A percentile compares a stretch with the other conserved stretches of the same genome.
These are phyloP conservation scores for Lipotes vexillifer DNA, from an alignment of 2,113 vertebrate genomes.

Conservation along the genomic window DNA sequence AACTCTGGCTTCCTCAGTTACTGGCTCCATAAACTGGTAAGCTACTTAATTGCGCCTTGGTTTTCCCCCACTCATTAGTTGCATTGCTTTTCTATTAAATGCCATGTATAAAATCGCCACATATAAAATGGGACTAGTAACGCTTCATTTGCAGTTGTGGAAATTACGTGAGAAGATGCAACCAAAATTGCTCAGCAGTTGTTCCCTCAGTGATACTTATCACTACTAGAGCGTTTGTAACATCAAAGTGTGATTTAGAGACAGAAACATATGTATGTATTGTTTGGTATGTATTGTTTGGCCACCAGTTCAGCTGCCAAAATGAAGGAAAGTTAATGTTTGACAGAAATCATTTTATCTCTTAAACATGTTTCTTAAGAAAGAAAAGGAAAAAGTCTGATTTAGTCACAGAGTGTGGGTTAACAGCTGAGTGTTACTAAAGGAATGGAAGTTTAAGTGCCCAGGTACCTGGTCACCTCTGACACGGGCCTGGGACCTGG, in stretches of 20 bases:
- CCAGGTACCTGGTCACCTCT: background rate
- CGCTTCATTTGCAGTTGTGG: background rate
- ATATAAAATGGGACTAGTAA: background rate
- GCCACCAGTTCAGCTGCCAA: background rate
- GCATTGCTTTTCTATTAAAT: background rate
- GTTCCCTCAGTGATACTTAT: background rate
- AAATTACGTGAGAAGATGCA: background rate
- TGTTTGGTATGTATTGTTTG: accelerated
- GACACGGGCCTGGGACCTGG: too few species aligned
- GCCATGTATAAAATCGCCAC: background rate
- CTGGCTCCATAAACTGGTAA: background rate
- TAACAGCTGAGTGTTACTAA: background rate
- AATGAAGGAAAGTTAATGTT: background rate
- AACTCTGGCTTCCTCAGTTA: background rate
- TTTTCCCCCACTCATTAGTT: background rate
- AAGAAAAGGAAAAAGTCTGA: background rate
- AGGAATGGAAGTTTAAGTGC: background rate
- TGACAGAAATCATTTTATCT: background rate
- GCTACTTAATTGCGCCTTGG: background rate
- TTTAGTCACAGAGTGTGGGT: background rate
- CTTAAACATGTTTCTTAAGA: background rate
- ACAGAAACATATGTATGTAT: accelerated
- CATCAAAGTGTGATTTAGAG: background rate
- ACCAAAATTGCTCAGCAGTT: background rate
- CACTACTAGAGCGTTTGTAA: accelerated